These are phyloP conservation scores for Apodemia zela DNA, from an alignment of 2,888 invertebrate species.

Conservation along the genomic window DNA sequence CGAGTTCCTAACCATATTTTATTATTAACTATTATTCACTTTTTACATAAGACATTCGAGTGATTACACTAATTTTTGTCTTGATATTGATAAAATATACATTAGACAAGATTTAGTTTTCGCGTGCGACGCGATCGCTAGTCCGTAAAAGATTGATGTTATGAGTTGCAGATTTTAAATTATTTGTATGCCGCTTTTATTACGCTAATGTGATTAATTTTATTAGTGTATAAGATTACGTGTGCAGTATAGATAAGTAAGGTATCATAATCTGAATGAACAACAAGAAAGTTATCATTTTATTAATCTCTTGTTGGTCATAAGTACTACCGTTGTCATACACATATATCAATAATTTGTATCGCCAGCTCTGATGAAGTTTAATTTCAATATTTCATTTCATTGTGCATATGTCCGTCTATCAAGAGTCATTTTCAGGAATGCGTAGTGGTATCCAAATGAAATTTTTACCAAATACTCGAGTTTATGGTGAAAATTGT, in stretches of 20 bases:
- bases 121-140: not conserved
- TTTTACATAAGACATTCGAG: not conserved
- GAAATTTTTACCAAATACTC: too few relatives aligned
- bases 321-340: too few relatives aligned
- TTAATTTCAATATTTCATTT: too few relatives aligned
- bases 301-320: too few relatives aligned
- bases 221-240: not conserved
- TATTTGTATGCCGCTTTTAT: not conserved
- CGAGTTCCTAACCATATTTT: slow-evolving; percentile 40
- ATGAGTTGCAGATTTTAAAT: not conserved
- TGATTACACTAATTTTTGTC: not conserved
- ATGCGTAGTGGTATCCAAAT: too few relatives aligned
- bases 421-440: too few relatives aligned
- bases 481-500: too few relatives aligned
- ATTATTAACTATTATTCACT: not conserved
- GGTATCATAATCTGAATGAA: not conserved
- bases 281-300: too few relatives aligned
- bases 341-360: too few relatives aligned
- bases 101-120: not conserved
- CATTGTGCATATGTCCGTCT: too few relatives aligned
- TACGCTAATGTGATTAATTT: not conserved
- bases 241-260: not conserved
- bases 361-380: too few relatives aligned
- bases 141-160: slow-evolving; percentile 2
- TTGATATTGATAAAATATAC: not conserved